Evolutionary conservation across 2,113 vertebrate species (phyloP), one percentile per base, ranked within the genome.

Genomic region (Cololabis saira): DNA sequence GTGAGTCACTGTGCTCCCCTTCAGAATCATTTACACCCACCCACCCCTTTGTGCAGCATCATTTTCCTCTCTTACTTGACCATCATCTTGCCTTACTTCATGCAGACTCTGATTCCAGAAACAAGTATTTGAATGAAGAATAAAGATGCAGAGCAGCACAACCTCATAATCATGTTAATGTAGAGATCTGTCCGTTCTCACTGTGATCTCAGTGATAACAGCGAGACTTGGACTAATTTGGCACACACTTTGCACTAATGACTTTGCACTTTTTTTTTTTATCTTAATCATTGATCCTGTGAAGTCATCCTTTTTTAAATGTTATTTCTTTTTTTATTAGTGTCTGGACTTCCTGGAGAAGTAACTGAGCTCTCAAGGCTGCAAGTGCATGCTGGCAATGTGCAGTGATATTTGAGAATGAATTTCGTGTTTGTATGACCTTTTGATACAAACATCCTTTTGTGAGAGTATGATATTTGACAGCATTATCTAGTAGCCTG

Each of bases 391-490:
- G 40, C 41, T 27, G 53, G 43, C 42, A 62, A 24, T 22, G 41
- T 49, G 19, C 67, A 65, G 68, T 86, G 83, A 79, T 86, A 83
- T 84, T 84, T 76, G 47, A 82, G 54, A 80, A 80, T 68, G 50
- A 68, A 66, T 76, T 77, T 67, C 42, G 45, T 77, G 64, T 33
- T 74, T 69, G 65, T 72, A 17, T 85, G 82, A 87, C 80, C 78
- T 90, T 90, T 85, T 66, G 66, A 79, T 70, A 41, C 24, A 64
- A 82, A 80, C 76, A 71, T 77, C n/a, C n/a, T 67, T 78, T 69
- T 77, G 37, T 41, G 48, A 58, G 30, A 81, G 68, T 80, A 52
- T 85, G 67, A 62, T 85, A 73, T 81, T 84, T 81, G 74, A 83
- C 75, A 80, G 73, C 18, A 10, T 81, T 30, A 55, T 78, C 49